Conservation (phyloP, 2,797 vertebrate species). For the Hydrocynus forskahlii region DNA sequence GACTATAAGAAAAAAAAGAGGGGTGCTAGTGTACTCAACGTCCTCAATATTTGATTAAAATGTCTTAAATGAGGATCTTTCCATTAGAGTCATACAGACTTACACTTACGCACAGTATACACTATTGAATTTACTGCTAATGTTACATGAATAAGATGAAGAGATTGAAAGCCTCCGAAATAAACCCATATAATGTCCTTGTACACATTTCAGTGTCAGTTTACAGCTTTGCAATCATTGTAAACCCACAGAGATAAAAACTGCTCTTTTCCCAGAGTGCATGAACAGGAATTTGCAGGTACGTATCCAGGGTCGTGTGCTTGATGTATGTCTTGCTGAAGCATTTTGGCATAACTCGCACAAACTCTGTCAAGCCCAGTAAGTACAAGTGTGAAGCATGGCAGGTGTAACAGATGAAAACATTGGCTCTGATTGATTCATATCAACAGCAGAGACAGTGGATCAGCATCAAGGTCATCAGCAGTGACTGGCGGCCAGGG, state of each 20-base stretch:
- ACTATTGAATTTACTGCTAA: background rate
- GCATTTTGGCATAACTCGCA: slow-evolving; percentile 49
- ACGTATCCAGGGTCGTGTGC: slow-evolving; percentile 19
- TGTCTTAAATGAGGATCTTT: no score
- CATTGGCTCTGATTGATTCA: slow-evolving; percentile 56
- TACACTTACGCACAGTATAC: background rate
- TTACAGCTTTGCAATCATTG: slow-evolving; percentile 25
- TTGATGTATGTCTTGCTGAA: slow-evolving; percentile 50
- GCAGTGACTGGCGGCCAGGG: slow-evolving; percentile 41
- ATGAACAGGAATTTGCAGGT: slow-evolving; percentile 21
- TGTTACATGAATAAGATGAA: background rate
- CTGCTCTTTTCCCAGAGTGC: slow-evolving; percentile 8
- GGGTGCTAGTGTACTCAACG: no score
- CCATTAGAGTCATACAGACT: background rate
- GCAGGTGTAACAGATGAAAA: slow-evolving; percentile 54
- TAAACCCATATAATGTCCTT: background rate
- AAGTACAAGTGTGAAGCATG: slow-evolving; percentile 42
- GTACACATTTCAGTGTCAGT: slow-evolving; percentile 6
- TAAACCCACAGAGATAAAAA: slow-evolving; percentile 24
- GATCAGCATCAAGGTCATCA: slow-evolving; percentile 57
- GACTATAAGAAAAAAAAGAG: no score
- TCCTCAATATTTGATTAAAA: no score
- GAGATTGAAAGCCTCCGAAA: background rate
- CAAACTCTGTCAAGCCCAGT: slow-evolving; percentile 40
- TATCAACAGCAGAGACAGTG: slow-evolving; percentile 46